A percentile compares a stretch with the other conserved stretches of the same genome.
phyloP scores from a whole-genome alignment of 2,888 invertebrate genomes.

The Drosophila multiciliata region DNA sequence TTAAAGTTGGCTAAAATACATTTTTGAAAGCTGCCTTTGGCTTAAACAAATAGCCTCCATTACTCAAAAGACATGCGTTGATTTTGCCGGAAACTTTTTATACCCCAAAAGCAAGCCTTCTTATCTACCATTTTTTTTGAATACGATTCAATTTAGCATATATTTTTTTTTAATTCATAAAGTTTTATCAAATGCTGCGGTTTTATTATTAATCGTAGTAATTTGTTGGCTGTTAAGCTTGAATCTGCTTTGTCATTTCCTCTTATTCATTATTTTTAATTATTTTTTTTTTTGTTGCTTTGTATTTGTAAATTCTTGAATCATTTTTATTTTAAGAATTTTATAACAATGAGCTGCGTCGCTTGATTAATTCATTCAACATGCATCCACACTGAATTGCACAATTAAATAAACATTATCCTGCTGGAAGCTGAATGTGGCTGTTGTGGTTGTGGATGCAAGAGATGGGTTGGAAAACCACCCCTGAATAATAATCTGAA shows the following conservation, averaged over 20 bases:
- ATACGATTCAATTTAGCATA: not conserved
- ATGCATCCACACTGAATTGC: not conserved
- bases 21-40: conserved; percentile 33
- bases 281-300: not conserved
- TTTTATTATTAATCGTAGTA: not conserved
- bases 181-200: not conserved
- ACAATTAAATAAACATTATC: not conserved
- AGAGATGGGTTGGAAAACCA: not conserved
- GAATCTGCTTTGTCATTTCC: not conserved
- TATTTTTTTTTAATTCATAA: not conserved
- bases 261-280: not conserved
- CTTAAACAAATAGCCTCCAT: conserved; percentile 57
- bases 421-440: not conserved
- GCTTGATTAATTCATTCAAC: conserved; percentile 34
- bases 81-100: conserved; percentile 37
- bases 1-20: conserved; percentile 21
- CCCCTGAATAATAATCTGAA: conserved; percentile 21
- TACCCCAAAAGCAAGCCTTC: not conserved
- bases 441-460: not conserved
- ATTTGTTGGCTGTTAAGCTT: not conserved
- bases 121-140: not conserved
- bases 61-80: conserved; percentile 48
- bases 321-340: not conserved
- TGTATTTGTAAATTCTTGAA: conserved; percentile 2
- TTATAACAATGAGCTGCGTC: conserved; percentile 26